Evolutionary conservation across 2,113 vertebrate genomes (phyloP), one percentile per base, ranked within the genome.

Genomic region (Haemorhous mexicanus): DNA sequence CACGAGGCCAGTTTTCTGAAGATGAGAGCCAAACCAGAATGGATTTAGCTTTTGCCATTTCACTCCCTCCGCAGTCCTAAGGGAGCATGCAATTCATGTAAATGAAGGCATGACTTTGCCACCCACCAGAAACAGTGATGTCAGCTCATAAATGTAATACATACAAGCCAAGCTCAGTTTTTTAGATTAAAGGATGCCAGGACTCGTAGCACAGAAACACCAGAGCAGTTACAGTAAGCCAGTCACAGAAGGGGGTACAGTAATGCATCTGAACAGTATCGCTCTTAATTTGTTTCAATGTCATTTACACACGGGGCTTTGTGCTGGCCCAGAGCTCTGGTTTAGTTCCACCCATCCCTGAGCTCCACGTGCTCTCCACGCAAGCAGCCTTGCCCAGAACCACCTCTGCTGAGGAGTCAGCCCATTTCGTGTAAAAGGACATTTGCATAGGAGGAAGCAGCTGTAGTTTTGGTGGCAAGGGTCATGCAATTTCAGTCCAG

Each of bases 361-460:
- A 0, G 3, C 64, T 88, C 58, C 91, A 86, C 17, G 7, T 84
- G 95, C 49, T 83, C 70, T 68, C 61, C 77, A 93, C 2, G 2
- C 47, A 91, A 67, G 81, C 69, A 72, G 82, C 53, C 37, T 68
- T 94, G 53, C 82, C 75, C 82, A 88, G 78, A 88, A 90, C 10
- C 62, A 49, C 66, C 69, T 75, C 87, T 43, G 81, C 73, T 9
- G 39, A 56, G 11, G 9, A 62, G 32, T 32, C 90, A 85, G 75
- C 37, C 53, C 6, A 7, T 23, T 44, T n/a, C 2, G 0, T 32
- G 79, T 72, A 52, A 50, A 87, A 83, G 49, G 64, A 55, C 23
- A 76, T 59, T 80, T 73, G 79, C 94, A 93, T 35, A 94, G 55
- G 21, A 94, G 88, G 94, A 96, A 96, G 50, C 85, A 94, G 90